Evolutionary conservation across 2,888 invertebrate genomes (phyloP).

Genomic region (Hoplodrina blanda): DNA sequence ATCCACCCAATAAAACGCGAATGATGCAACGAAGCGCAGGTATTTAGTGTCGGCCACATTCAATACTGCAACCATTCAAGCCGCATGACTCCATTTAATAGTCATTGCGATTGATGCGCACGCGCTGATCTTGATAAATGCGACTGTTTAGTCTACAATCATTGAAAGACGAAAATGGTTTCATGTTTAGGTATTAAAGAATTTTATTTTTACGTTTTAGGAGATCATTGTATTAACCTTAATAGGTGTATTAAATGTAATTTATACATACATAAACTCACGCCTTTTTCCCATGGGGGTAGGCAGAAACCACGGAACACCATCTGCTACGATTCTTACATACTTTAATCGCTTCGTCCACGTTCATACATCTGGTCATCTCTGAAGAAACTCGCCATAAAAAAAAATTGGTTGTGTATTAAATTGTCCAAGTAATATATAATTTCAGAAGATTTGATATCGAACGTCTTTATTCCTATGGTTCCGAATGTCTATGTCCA

Average conservation of each 20-base stretch:
- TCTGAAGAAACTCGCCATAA: too few species aligned
- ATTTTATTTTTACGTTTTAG: background rate
- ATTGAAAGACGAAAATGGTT: conserved; percentile 43
- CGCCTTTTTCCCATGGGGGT: too few species aligned
- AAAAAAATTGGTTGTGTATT: too few species aligned
- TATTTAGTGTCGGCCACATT: conserved; percentile 71
- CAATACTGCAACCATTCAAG: conserved; percentile 68
- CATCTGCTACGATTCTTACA: too few species aligned
- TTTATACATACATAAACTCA: too few species aligned
- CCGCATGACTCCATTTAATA: conserved; percentile 74
- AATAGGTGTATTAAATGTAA: background rate
- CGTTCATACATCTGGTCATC: too few species aligned
- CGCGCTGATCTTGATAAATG: conserved; percentile 62
- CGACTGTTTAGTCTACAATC: conserved; percentile 32
- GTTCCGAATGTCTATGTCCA: background rate
- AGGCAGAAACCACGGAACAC: too few species aligned
- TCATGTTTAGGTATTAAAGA: background rate
- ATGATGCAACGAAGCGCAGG: conserved; percentile 52
- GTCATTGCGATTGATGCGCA: conserved; percentile 74
- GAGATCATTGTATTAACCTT: background rate
- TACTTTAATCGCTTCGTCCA: too few species aligned
- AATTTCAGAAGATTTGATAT: background rate
- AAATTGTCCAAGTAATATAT: background rate
- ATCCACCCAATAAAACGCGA: conserved; percentile 58
- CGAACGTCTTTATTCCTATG: background rate